Evolutionary conservation across 92 coral and sea anemone species (phyloP).

Genomic region (Diadumene lineata): DNA sequence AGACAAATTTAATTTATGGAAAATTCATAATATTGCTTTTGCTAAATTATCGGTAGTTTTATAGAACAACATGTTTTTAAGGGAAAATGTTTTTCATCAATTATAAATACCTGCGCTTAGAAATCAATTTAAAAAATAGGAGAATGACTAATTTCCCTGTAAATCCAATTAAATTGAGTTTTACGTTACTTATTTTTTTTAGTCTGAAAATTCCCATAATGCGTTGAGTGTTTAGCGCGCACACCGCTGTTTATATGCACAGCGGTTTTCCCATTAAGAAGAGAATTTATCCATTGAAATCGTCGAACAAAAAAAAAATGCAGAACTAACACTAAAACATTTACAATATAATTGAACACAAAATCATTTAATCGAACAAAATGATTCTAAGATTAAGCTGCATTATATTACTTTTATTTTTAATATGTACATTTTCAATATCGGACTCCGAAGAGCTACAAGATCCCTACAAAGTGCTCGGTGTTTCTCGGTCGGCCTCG

Average conservation of each 20-base stretch:
- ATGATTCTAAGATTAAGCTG: not conserved
- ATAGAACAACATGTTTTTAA: too few species aligned
- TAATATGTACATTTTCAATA: constrained; percentile 13
- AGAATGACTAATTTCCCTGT: too few species aligned
- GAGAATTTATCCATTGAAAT: not conserved
- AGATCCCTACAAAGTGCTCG: constrained; percentile 82
- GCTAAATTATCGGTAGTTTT: too few species aligned
- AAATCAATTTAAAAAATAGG: too few species aligned
- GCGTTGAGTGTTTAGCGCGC: not conserved
- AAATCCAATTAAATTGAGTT: too few species aligned
- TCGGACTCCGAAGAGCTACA: constrained; percentile 46
- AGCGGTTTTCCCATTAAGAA: constrained; percentile 47
- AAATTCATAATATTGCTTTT: too few species aligned
- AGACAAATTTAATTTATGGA: too few species aligned
- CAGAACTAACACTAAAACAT: not conserved
- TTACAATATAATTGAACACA: not conserved
- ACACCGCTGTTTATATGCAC: constrained; percentile 26
- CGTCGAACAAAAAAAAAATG: not conserved
- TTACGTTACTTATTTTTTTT: too few species aligned
- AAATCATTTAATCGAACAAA: not conserved
- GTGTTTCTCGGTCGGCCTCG: constrained; percentile 84
- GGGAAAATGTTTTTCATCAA: too few species aligned
- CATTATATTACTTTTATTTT: constrained; percentile 4
- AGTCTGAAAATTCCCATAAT: constrained; percentile 18
- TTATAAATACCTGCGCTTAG: too few species aligned